These are phyloP conservation scores for Melanocharis versteri DNA, from an alignment of 2,113 vertebrate genomes.

Conservation along the genomic window DNA sequence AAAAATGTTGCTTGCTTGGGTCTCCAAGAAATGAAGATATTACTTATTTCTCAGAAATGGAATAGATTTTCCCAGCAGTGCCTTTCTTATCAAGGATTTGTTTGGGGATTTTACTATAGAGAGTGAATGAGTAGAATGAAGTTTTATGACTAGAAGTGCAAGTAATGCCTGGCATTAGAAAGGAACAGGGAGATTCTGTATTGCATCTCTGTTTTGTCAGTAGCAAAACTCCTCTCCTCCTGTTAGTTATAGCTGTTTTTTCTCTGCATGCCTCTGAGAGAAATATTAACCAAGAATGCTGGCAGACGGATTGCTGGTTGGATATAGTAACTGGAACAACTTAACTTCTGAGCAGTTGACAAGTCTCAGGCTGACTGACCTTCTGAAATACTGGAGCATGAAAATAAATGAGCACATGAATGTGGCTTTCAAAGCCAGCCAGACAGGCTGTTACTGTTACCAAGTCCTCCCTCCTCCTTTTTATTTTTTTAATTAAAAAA, in stretches of 20 bases:
- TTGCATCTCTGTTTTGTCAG: background rate
- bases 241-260: background rate
- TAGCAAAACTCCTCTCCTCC: background rate
- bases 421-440: constrained; percentile 10
- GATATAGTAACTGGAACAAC: constrained; percentile 13
- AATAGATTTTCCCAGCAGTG: background rate
- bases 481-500: background rate
- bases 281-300: constrained; percentile 48
- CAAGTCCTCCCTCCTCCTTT: background rate
- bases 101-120: background rate
- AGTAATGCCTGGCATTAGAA: background rate
- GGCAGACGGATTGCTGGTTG: background rate
- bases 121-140: background rate
- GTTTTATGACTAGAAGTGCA: background rate
- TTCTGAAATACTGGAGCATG: constrained; percentile 35
- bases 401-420: constrained; percentile 24
- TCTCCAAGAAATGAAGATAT: background rate
- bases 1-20: background rate
- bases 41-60: background rate
- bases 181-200: background rate
- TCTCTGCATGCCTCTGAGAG: background rate
- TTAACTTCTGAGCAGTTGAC: constrained; percentile 21
- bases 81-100: background rate
- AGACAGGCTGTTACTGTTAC: background rate
- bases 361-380: constrained; percentile 4